A percentile compares a stretch with the other conserved stretches of the same genome.
Evolutionary conservation across 2,797 vertebrate species (phyloP).

Genomic region (Pelochelys cantorii): DNA sequence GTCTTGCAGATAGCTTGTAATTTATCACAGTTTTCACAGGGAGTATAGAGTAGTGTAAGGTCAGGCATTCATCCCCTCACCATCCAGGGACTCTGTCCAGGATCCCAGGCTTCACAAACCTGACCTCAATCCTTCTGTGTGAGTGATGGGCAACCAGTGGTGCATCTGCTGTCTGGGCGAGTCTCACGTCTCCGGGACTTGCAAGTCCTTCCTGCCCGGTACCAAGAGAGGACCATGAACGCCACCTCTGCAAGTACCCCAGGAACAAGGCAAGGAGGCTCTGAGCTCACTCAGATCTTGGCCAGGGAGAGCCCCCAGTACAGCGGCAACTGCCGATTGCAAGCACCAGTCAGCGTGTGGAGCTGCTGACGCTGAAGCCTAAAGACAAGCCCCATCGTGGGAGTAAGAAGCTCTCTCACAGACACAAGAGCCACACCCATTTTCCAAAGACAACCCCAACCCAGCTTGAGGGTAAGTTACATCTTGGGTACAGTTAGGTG

Average conservation of each 20-base stretch:
- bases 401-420: background rate
- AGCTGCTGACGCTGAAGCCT: background rate
- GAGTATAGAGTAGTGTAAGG: too few species aligned
- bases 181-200: background rate
- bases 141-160: too few species aligned
- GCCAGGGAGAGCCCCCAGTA: background rate
- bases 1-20: too few species aligned
- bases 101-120: too few species aligned
- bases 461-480: too few species aligned
- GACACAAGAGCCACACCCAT: too few species aligned
- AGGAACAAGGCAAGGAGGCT: background rate
- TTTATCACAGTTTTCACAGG: too few species aligned
- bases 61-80: too few species aligned
- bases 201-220: background rate
- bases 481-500: too few species aligned
- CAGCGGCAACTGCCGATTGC: background rate
- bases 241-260: background rate
- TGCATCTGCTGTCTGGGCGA: background rate
- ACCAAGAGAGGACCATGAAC: background rate
- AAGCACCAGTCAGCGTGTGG: background rate
- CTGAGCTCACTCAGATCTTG: background rate
- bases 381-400: background rate
- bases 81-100: too few species aligned
- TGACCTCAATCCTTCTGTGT: too few species aligned
- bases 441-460: too few species aligned